Percentiles rank a stretch among this genome's conserved stretches.
These are phyloP conservation scores for Ramphastos sulfuratus DNA, from an alignment of 2,113 vertebrate genomes.

Conservation along the genomic window DNA sequence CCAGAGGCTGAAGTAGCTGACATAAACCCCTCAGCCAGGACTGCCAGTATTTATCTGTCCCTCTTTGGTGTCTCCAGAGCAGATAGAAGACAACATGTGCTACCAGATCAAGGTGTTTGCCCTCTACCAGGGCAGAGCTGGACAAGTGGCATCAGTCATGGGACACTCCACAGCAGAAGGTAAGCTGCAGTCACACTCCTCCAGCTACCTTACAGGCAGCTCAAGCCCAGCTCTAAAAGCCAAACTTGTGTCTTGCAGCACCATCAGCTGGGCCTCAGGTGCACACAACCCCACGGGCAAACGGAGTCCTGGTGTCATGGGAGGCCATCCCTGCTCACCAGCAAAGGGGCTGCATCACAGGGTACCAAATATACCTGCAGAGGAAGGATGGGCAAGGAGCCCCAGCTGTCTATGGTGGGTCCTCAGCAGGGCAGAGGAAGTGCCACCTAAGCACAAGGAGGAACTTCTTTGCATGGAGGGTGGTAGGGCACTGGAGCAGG, in stretches of 20 bases:
- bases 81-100: constrained; percentile 54
- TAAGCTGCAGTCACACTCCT: background rate
- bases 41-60: too few species aligned
- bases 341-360: constrained; percentile 70
- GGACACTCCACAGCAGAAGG: constrained; percentile 54
- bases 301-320: constrained; percentile 57
- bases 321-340: constrained; percentile 45
- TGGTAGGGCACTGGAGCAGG: too few species aligned
- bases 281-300: background rate
- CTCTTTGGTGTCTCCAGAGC: constrained; percentile 14
- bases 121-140: constrained; percentile 26
- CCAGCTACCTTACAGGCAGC: accelerated
- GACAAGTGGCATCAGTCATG: background rate
- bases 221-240: background rate
- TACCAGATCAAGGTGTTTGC: constrained; percentile 68
- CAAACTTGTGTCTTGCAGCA: background rate
- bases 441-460: too few species aligned
- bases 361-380: constrained; percentile 67
- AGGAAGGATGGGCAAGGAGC: background rate
- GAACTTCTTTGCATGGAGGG: too few species aligned
- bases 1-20: background rate
- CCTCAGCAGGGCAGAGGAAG: too few species aligned
- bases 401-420: constrained; percentile 14
- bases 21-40: background rate
- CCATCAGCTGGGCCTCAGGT: constrained; percentile 65